Base-by-base conservation (phyloP, 2,113 vertebrate species). In the Tretioscincus oriximinensis region DNA sequence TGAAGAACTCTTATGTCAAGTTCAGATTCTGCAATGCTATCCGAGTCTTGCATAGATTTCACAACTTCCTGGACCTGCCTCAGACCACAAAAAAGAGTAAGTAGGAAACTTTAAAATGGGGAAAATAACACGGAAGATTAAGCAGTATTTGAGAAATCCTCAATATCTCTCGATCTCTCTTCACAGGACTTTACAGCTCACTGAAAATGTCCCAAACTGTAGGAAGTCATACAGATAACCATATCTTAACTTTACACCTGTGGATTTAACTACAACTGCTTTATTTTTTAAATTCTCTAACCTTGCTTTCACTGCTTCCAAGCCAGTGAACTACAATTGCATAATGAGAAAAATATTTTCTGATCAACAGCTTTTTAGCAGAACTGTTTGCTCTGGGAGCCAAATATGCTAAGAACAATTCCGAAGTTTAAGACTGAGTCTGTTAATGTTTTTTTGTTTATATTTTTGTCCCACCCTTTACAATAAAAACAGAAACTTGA, bases 11-110 rank as follows among this genome's bases (percentile, higher is more conserved):
- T 51, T 2, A 93, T 93, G 60, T 96, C 96, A n/a, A 95, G 90
- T 1, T 96, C 95, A 0, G 95, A 95, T 63, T 96, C 96, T 24
- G 90, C 90, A 0, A 95, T 74, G 1, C 95, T 96, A 1, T 96
- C 95, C 4, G 95, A 96, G 73, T 96, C 95, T 80, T 94, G 92
- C 83, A 89, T 76, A 47, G 77, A 88, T 85, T 87, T 90, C 80
- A 90, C 81, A 41, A 76, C 85, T 76, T 92, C 80, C 51, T 88
- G 87, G 78, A 92, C 88, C 94, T 94, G 87, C 67, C 78, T 73
- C 75, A 87, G 81, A 8, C 78, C 77, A 83, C 20, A 82, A 87
- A 71, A 84, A 21, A 73, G 84, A 86, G 54, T 5, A 67, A 76
- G 1, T 28, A 79, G 35, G 26, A 58, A 61, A 80, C 14, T 74